Base-by-base conservation (phyloP, 2,888 invertebrate genomes). In the Drosophila cognata region DNA sequence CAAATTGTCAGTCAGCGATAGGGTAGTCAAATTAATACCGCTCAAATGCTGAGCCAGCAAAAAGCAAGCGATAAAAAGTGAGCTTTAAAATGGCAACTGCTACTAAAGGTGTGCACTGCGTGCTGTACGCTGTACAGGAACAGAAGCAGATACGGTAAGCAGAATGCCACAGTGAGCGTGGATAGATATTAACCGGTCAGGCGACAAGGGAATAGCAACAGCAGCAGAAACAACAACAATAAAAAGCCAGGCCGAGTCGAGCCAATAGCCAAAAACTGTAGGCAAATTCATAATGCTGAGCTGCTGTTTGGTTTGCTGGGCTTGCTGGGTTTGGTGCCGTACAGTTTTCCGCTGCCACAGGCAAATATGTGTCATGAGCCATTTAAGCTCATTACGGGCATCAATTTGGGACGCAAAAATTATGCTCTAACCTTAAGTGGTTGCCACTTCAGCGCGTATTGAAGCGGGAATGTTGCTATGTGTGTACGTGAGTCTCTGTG, bases 321-420 rank as follows among this genome's bases (percentile, higher is more conserved):
- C 25, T 53, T 16, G 31, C 7, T 31, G 5, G 31, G 21, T 21
- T 7, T 35, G 35, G 36, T 29, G 56, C 13, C 28, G 56, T 29
- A 38, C 56, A 56, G 36, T 38, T 28, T 28, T 28, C 55, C 71
- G 69, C 75, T 48, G 62, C 59, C 35, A 60, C 5, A 48, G 73
- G 72, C 74, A 71, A 82, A 89, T 89, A 91, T 91, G 91, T 91
- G 89, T 91, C 91, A 89, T 91, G 91, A 91, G 91, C 91, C 91
- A 91, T 91, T 91, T 91, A 91, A 91, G 91, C 91, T 91, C 89
- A 91, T 91, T 91, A 91, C 84, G 83, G 87, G 87, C 89, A 91
- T 91, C 90, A 91, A 91, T 91, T 91, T 91, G 88, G 89, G 83
- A 82, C 85, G 83, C 86, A 87, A 89, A 84, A 89, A 89, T 91